A percentile compares a stretch with the other conserved stretches of the same genome.
Evolutionary conservation across 2,113 vertebrate species (phyloP).

Genomic region (Emydura subglobosa): DNA sequence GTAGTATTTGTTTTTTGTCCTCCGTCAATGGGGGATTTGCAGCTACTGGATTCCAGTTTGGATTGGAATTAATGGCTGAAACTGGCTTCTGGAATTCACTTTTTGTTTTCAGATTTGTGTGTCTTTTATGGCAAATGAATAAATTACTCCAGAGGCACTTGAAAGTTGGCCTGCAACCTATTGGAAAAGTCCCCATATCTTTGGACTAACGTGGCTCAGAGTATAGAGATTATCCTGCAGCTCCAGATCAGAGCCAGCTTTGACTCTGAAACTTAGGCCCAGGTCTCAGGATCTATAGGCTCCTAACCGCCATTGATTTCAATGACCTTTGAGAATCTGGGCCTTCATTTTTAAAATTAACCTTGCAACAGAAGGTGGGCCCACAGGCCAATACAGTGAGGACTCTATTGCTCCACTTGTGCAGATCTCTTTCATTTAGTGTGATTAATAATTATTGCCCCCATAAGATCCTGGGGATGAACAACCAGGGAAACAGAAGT

Average conservation of each 20-base stretch:
- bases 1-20: not conserved
- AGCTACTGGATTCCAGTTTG: not conserved
- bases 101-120: not conserved
- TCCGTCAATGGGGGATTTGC: not conserved
- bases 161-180: not conserved
- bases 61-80: not conserved
- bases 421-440: not conserved
- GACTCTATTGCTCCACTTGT: not conserved
- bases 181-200: not conserved
- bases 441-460: not conserved
- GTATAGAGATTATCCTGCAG: rapidly evolving
- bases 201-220: not conserved
- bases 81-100: rapidly evolving
- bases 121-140: not conserved
- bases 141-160: rapidly evolving
- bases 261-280: not conserved
- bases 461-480: not conserved
- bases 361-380: not conserved
- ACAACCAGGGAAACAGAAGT: not conserved
- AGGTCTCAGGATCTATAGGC: no score
- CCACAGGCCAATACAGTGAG: not conserved
- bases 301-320: not conserved
- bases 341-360: not conserved
- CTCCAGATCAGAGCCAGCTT: not conserved
- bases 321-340: not conserved